Evolutionary conservation across 2,888 invertebrate genomes (phyloP), one percentile per base, ranked within the genome.

Genomic region (Isotomurus palustris): DNA sequence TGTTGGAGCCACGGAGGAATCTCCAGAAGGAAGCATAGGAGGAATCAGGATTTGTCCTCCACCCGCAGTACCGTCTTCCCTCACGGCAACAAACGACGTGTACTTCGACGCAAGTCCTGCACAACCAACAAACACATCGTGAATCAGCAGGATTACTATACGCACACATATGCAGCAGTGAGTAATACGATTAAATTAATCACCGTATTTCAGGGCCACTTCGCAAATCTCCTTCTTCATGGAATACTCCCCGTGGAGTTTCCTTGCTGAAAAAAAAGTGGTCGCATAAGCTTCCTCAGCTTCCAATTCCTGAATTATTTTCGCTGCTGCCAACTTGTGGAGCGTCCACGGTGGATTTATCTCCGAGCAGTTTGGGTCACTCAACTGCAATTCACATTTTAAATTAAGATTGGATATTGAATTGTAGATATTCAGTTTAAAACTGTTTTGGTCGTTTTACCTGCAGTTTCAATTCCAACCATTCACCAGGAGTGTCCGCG

Each of bases 401-500:
- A 44, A 32, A 32, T 10, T 32, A 8, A 8, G 32, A 14, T 32
- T 32, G 8, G 32, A 32, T 32, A 32, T 8, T 8, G 14, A 32
- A 10, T 32, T 32, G 8, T 32, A 14, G 32, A 32, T 32, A 10
- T 38, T 17, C 14, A 38, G 4, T n/a, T 40, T 6, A 40, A n/a
- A 40, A 32, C 32, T 32, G 12, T 12, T 32, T 29, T n/a, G 22
- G 12, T 21, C 22, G 47, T 45, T 21, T 32, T 53, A 58, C 58
- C 36, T 53, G 55, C 36, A 69, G 29, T 22, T 58, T 49, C 10
- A 67, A 2, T 3, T 58, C 49, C 5, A 69, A 41, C 14, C 64
- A 64, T 19, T 68, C 70, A 50, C 68, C 70, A 0, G 68, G 68
- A 12, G 70, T 65, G 2, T 62, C 59, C 8, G 64, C 70, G 19